Conservation (phyloP, 2,113 vertebrate genomes). For the Rattus rattus region DNA sequence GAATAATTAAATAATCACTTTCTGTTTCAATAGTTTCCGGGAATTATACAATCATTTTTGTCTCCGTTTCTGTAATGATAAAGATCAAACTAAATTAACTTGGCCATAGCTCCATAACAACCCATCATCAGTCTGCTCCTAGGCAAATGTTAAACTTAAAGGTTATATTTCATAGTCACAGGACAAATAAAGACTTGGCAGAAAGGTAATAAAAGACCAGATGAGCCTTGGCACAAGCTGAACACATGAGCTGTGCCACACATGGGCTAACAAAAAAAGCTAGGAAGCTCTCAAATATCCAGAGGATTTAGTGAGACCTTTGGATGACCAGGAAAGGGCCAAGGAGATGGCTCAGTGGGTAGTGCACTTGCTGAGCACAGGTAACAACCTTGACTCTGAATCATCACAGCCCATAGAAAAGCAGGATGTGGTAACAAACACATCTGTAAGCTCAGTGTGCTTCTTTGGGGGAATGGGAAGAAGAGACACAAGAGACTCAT, state of each 20-base stretch:
- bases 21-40: constrained; percentile 54
- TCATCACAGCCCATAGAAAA: background rate
- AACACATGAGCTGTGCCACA: background rate
- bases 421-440: background rate
- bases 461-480: background rate
- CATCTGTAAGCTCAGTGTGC: background rate
- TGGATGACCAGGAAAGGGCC: background rate
- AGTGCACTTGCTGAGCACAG: background rate
- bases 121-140: constrained; percentile 12
- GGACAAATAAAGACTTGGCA: background rate
- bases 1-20: constrained; percentile 5
- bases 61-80: constrained; percentile 50
- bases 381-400: background rate
- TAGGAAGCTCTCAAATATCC: background rate
- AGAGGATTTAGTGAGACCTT: background rate
- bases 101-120: background rate
- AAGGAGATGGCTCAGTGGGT: too few species aligned
- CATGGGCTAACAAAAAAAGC: background rate
- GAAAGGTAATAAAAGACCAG: constrained; percentile 9
- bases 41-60: constrained; percentile 2
- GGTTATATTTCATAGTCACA: background rate
- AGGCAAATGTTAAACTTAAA: constrained; percentile 7
- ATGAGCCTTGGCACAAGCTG: background rate
- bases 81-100: constrained; percentile 6
- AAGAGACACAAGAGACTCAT: background rate